Conservation (phyloP, 2,113 vertebrate species). For the Hipposideros armiger region DNA sequence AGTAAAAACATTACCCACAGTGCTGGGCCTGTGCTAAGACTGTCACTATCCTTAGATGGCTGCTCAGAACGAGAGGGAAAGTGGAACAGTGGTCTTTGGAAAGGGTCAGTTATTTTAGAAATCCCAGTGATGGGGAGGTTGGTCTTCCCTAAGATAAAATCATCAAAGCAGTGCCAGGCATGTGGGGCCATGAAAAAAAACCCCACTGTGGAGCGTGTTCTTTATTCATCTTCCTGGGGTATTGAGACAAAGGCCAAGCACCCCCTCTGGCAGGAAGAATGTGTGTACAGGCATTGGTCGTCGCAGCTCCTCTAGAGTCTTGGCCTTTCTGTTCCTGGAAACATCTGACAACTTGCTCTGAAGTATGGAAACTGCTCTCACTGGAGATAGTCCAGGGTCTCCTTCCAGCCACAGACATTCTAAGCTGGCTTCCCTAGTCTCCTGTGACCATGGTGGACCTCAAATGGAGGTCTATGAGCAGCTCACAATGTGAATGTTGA, state of each 20-base stretch:
- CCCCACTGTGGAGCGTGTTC: accelerated
- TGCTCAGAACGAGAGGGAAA: neutral
- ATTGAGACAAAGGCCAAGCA: neutral
- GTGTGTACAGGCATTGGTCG: accelerated
- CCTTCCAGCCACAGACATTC: neutral
- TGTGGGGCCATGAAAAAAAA: neutral
- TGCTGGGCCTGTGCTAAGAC: too few relatives aligned
- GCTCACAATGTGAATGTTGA: neutral
- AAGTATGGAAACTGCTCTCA: slow-evolving; percentile 7
- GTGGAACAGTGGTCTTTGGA: too few relatives aligned
- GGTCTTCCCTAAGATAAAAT: neutral
- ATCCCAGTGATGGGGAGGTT: neutral
- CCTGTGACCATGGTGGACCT: neutral
- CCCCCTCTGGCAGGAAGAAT: neutral
- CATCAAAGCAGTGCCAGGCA: neutral
- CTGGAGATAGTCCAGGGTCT: neutral
- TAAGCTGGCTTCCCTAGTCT: neutral
- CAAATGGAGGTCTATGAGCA: neutral
- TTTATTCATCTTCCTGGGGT: neutral
- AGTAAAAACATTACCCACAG: accelerated
- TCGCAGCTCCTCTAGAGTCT: neutral
- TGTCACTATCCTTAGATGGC: neutral
- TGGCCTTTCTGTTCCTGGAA: slow-evolving; percentile 42
- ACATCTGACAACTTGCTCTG: slow-evolving; percentile 30
- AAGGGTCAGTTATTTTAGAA: neutral